These are phyloP conservation scores for Oryzias curvinotus DNA, from an alignment of 2,113 vertebrate species.

Conservation along the genomic window DNA sequence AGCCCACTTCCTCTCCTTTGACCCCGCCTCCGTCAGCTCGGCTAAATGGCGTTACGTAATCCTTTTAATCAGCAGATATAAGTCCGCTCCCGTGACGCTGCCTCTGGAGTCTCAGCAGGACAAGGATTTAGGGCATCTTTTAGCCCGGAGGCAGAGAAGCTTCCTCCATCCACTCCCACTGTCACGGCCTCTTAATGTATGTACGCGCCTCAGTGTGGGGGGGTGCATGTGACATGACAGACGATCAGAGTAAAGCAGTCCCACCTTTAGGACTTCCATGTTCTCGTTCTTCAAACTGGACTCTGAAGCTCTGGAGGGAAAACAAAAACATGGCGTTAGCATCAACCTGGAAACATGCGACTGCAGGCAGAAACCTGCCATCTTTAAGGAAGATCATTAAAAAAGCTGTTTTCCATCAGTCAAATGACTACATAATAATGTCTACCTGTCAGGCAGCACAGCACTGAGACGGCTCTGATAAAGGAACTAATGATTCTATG, in stretches of 20 bases:
- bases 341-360: not conserved
- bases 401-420: no score
- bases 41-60: constrained; percentile 47
- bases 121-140: constrained; percentile 65
- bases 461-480: no score
- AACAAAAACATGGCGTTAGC: constrained; percentile 11
- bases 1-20: constrained; percentile 44
- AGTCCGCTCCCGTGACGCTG: constrained; percentile 26
- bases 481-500: no score
- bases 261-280: constrained; percentile 65
- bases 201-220: constrained; percentile 21
- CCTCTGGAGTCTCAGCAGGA: constrained; percentile 31
- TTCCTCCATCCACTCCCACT: constrained; percentile 21
- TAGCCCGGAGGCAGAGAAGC: constrained; percentile 56
- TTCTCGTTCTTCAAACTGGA: constrained; percentile 31
- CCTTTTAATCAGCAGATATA: constrained; percentile 53
- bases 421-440: no score
- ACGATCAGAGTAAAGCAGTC: constrained; percentile 1
- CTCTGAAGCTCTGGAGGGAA: constrained; percentile 30
- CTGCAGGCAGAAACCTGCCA: not conserved
- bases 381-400: no score
- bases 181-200: constrained; percentile 49
- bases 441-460: no score
- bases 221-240: no score
- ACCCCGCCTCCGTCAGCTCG: constrained; percentile 23